A percentile compares a stretch with the other conserved stretches of the same genome.
phyloP scores from a whole-genome alignment of 1,140 invertebrate species.

The Bombus turneri region DNA sequence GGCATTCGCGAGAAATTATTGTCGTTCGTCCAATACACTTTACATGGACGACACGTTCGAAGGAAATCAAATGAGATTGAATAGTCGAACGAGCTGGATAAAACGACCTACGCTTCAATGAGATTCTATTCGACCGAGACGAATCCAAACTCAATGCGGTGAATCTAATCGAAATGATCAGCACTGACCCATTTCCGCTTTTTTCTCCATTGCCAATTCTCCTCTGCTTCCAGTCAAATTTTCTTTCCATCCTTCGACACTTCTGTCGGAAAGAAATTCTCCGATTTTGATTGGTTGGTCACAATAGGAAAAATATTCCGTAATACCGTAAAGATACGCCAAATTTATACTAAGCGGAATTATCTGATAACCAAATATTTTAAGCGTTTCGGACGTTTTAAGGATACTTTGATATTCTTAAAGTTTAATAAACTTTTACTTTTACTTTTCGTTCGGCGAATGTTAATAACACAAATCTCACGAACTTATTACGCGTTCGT shows the following conservation, averaged over 20 bases:
- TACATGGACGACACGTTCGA: constrained; percentile 50
- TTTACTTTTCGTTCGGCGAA: neutral
- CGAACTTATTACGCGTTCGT: neutral
- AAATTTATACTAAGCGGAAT: too few relatives aligned
- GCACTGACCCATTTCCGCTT: constrained; percentile 53
- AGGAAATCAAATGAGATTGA: constrained; percentile 58
- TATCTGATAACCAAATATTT: too few relatives aligned
- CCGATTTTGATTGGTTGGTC: neutral
- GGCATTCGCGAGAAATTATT: constrained; percentile 40
- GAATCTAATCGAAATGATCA: constrained; percentile 68
- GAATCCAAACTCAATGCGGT: constrained; percentile 63
- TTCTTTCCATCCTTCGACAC: neutral
- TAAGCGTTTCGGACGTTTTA: too few relatives aligned
- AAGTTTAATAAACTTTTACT: neutral
- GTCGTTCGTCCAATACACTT: constrained; percentile 27
- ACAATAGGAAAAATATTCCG: too few relatives aligned
- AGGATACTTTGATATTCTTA: too few relatives aligned
- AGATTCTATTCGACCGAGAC: constrained; percentile 39
- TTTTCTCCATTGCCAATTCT: neutral
- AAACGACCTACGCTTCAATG: constrained; percentile 31
- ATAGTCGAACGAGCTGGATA: constrained; percentile 38
- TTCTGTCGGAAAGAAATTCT: neutral
- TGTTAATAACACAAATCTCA: neutral
- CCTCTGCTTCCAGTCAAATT: neutral
- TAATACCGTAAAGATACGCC: too few relatives aligned